phyloP scores from a whole-genome alignment of 1,140 invertebrate genomes.

The Holcopasites calliopsidis region DNA sequence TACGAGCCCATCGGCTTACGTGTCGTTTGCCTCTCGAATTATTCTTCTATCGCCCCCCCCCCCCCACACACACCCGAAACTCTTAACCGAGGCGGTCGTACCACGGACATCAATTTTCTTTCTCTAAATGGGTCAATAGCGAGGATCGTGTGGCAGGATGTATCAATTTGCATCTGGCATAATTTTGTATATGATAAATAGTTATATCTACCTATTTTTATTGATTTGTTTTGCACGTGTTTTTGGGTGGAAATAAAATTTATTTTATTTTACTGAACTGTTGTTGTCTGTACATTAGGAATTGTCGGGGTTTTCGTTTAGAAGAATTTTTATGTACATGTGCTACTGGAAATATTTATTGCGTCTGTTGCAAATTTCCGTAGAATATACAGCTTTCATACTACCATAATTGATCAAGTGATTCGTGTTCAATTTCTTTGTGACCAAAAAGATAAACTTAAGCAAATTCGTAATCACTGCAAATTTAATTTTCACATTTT shows the following conservation, averaged over 20 bases:
- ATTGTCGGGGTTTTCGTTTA: too few relatives aligned
- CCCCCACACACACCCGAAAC: too few relatives aligned
- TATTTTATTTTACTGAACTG: not conserved
- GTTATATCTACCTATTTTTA: not conserved
- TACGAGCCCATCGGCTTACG: constrained; percentile 58
- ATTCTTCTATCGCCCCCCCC: constrained; percentile 3
- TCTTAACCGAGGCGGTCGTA: too few relatives aligned
- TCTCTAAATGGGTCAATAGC: constrained; percentile 30
- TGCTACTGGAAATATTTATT: too few relatives aligned
- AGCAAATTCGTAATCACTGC: not conserved
- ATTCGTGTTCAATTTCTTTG: too few relatives aligned
- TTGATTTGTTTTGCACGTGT: not conserved
- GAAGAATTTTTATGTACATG: too few relatives aligned
- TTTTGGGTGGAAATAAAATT: too few relatives aligned
- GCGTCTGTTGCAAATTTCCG: too few relatives aligned
- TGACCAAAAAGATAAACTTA: too few relatives aligned
- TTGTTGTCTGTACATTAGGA: too few relatives aligned
- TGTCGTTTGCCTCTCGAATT: constrained; percentile 36
- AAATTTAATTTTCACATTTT: not conserved
- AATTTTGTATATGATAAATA: not conserved
- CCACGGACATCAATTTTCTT: not conserved
- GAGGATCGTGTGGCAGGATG: not conserved
- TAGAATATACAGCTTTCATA: too few relatives aligned
- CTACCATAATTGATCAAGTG: too few relatives aligned
- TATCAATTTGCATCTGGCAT: not conserved